A percentile compares a stretch with the other conserved stretches of the same genome.
Evolutionary conservation across 2,888 invertebrate species (phyloP).

Genomic region (Tuta absoluta): DNA sequence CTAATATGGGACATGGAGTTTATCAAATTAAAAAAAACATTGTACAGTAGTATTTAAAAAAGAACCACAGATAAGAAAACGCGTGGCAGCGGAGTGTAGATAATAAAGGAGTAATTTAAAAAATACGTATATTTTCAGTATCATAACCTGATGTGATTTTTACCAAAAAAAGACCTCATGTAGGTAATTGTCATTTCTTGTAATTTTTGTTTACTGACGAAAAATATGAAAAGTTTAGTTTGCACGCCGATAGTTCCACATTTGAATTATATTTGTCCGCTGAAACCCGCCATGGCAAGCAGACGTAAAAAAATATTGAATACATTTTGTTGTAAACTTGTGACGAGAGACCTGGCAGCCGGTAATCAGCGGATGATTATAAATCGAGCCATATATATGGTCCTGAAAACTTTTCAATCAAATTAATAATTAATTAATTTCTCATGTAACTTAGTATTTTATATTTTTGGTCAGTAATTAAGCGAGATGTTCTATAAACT

Average conservation of each 20-base stretch:
- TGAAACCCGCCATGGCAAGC: no score
- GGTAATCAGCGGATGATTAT: no score
- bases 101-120: constrained; percentile 40
- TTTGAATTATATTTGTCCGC: no score
- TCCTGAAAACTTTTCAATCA: no score
- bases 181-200: constrained; percentile 56
- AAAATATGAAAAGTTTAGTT: constrained; percentile 25
- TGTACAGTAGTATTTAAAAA: constrained; percentile 43
- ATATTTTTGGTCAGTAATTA: constrained; percentile 13
- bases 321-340: no score
- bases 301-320: no score
- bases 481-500: constrained; percentile 29
- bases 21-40: constrained; percentile 30
- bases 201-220: constrained; percentile 48
- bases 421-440: no score
- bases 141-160: constrained; percentile 75
- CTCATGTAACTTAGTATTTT: not conserved
- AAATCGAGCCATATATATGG: no score
- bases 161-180: constrained; percentile 72
- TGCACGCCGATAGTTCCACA: no score
- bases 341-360: no score
- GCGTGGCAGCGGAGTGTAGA: constrained; percentile 60
- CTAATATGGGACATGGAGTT: not conserved
- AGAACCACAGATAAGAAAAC: constrained; percentile 29
- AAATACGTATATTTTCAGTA: constrained; percentile 60